These are phyloP conservation scores for Amblyjoppa proteus DNA, from an alignment of 2,888 invertebrate genomes.

Conservation along the genomic window DNA sequence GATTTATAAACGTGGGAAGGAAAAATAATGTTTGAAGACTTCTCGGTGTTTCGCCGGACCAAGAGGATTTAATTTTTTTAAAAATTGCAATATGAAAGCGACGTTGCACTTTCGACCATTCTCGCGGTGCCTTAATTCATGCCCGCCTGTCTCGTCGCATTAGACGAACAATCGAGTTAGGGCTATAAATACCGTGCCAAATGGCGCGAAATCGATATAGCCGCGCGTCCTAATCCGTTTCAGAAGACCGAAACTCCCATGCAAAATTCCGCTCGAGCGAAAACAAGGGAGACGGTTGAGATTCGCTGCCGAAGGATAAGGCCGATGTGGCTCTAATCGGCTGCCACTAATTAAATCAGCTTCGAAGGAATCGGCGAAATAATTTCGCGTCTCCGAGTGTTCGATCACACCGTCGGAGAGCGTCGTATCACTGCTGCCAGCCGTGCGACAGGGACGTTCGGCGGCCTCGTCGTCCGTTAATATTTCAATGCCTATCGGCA, in stretches of 20 bases:
- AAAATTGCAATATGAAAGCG: background rate
- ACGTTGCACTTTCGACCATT: background rate
- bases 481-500: slow-evolving; percentile 56
- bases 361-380: slow-evolving; percentile 34
- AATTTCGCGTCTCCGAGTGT: background rate
- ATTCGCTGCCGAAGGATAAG: slow-evolving; percentile 7
- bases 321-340: slow-evolving; percentile 22
- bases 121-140: background rate
- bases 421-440: background rate
- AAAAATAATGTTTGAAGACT: too few species aligned
- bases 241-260: slow-evolving; percentile 13
- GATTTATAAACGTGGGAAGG: too few species aligned
- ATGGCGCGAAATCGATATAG: slow-evolving; percentile 51
- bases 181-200: slow-evolving; percentile 48
- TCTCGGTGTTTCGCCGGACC: too few species aligned
- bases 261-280: background rate
- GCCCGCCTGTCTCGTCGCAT: background rate
- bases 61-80: too few species aligned
- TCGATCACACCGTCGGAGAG: background rate
- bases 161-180: slow-evolving; percentile 35
- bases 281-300: background rate
- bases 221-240: slow-evolving; percentile 36
- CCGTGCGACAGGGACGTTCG: background rate
- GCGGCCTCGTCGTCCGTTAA: slow-evolving; percentile 56
- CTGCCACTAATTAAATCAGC: slow-evolving; percentile 19